Conservation (phyloP, 2,797 vertebrate species). For the Dallia pectoralis region DNA sequence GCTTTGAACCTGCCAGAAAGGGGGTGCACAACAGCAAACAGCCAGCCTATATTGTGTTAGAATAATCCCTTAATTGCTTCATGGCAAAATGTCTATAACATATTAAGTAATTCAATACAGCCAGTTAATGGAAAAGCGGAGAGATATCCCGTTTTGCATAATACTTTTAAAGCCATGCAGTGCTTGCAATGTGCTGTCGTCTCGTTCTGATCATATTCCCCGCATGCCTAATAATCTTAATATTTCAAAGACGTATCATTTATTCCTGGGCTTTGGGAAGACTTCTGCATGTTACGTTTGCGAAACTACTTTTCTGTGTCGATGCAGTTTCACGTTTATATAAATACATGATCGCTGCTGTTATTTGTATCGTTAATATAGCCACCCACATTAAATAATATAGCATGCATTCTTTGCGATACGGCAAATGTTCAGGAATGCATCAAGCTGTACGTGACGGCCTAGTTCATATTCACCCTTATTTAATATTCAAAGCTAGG, state of each 20-base stretch:
- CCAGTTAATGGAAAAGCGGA: conserved; percentile 72
- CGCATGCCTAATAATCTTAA: conserved; percentile 74
- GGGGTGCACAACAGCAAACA: conserved; percentile 67
- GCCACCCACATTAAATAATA: background rate
- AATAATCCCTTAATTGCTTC: conserved; percentile 82
- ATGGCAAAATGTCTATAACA: conserved; percentile 74
- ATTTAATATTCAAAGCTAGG: background rate
- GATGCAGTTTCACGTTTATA: conserved; percentile 30
- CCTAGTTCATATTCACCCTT: background rate
- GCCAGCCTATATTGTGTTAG: conserved; percentile 66
- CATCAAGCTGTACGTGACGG: background rate
- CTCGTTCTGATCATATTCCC: conserved; percentile 73
- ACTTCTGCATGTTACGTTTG: conserved; percentile 32
- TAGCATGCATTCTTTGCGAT: background rate
- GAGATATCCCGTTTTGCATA: conserved; percentile 78
- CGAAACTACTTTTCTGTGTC: conserved; percentile 29
- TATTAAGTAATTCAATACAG: conserved; percentile 75
- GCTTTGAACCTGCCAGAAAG: conserved; percentile 57
- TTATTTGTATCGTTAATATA: conserved; percentile 3
- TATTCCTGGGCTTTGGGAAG: conserved; percentile 53
- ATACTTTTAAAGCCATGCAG: conserved; percentile 73
- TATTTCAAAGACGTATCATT: conserved; percentile 60
- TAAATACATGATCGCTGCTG: conserved; percentile 23
- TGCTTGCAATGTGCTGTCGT: conserved; percentile 52
- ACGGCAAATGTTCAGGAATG: background rate